Conservation (phyloP, 2,113 vertebrate genomes). For the Zosterops lateralis region DNA sequence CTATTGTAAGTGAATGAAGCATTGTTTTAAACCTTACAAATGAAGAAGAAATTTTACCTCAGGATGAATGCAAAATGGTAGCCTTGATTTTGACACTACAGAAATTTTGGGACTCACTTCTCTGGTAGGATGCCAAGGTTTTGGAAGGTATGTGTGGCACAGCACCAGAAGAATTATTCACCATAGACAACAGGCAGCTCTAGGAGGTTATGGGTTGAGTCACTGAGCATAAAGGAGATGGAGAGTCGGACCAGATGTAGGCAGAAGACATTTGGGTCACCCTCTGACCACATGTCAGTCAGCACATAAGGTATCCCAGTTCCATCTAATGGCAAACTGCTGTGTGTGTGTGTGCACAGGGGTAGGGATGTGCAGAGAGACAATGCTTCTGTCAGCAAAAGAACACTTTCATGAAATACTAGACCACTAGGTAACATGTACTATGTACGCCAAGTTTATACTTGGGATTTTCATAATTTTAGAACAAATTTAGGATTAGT, state of each 20-base stretch:
- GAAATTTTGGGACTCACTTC: not conserved
- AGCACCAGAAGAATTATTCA: not conserved
- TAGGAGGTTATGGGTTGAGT: not conserved
- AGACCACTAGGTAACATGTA: not conserved
- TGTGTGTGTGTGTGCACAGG: accelerated
- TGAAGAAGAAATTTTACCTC: not conserved
- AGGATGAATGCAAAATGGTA: not conserved
- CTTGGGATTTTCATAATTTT: not conserved
- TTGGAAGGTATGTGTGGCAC: not conserved
- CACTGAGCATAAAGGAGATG: not conserved
- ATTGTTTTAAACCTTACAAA: not conserved
- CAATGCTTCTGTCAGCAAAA: not conserved
- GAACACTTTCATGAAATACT: not conserved
- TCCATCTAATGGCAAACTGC: not conserved
- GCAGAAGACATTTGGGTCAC: not conserved
- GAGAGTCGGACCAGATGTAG: not conserved
- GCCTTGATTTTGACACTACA: not conserved
- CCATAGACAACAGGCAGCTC: accelerated
- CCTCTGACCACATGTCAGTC: not conserved
- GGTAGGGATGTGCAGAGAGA: not conserved
- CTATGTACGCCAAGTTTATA: not conserved
- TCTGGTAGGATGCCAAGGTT: not conserved
- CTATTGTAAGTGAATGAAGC: not conserved
- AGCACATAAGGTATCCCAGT: not conserved
- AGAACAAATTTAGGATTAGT: not conserved